Base-by-base conservation (phyloP, 2,888 invertebrate genomes). In the Orchestes rusci region DNA sequence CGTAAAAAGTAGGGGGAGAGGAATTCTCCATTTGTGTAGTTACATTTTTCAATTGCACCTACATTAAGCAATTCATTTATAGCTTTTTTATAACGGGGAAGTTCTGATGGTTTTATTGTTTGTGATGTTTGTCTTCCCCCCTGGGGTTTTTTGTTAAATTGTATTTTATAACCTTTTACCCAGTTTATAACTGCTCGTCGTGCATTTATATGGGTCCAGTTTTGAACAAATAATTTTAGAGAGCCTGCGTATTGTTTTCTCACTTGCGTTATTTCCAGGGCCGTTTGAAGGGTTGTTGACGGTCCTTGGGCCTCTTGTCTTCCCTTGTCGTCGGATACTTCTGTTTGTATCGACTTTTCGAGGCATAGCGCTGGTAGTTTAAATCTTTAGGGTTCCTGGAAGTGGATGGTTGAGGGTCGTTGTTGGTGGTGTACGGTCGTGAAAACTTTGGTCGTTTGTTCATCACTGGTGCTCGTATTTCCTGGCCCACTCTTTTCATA, bases 281-380 rank as follows among this genome's bases (percentile, higher is more conserved):
- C 3, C 13, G 18, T 16, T 33, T 4, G n/a, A 4, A 7, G 4
- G 5, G 4, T 3, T 29, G 29, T 10, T 29, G 29, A 3, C 10
- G 3, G 4, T 29, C 29, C 29, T 10, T 10, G 4, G n/a, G n/a
- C 29, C 10, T 29, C 29, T 29, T 29, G 3, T 29, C 29, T 3
- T 8, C 3, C 10, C 29, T 29, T 29, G 29, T 29, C 29, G 29
- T 3, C 4, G 23, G 8, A 23, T 4, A 29, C 10, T 29, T 29
- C 29, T 3, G 29, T 29, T 29, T 29, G 29, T 29, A 29, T 10
- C 29, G 29, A 29, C 29, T 29, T 29, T 10, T 29, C 29, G 29
- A 29, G 29, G 29, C 29, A 5, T 3, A 10, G 10, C 29, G 10
- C 10, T 3, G 29, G 29, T 29, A 29, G 29, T 29, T 29, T 29